Evolutionary conservation across 2,888 invertebrate species (phyloP).

Genomic region (Andrena bicolor): DNA sequence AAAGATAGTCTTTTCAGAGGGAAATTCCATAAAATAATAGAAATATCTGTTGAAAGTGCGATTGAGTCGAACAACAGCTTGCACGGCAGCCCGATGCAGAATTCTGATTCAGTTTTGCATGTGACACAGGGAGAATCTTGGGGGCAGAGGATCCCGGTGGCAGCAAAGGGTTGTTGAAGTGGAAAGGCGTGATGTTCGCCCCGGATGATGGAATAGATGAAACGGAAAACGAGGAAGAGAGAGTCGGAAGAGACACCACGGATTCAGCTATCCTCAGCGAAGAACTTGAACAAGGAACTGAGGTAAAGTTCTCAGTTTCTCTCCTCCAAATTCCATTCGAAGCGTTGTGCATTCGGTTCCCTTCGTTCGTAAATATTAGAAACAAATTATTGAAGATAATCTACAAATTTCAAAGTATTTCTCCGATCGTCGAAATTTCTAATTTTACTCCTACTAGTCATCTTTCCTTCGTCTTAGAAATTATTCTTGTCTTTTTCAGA

Average conservation of each 20-base stretch:
- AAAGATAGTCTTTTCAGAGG: not conserved
- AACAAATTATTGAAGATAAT: too few relatives aligned
- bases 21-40: not conserved
- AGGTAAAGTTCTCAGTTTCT: slow-evolving; percentile 67
- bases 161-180: slow-evolving; percentile 89
- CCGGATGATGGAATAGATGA: slow-evolving; percentile 87
- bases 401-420: too few relatives aligned
- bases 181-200: slow-evolving; percentile 91
- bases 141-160: slow-evolving; percentile 85
- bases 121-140: slow-evolving; percentile 77
- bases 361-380: too few relatives aligned
- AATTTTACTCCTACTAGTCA: too few relatives aligned
- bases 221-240: slow-evolving; percentile 74
- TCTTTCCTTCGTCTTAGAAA: too few relatives aligned
- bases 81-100: not conserved
- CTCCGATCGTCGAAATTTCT: too few relatives aligned
- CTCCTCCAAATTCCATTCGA: not conserved
- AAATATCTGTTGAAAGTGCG: not conserved
- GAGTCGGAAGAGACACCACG: slow-evolving; percentile 79
- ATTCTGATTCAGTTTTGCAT: slow-evolving; percentile 23
- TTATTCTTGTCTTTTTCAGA: too few relatives aligned
- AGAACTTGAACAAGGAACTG: slow-evolving; percentile 78
- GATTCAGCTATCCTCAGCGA: slow-evolving; percentile 56
- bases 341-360: not conserved
- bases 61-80: not conserved